Conservation (phyloP, 1,140 invertebrate species). For the Bactericera cockerelli region DNA sequence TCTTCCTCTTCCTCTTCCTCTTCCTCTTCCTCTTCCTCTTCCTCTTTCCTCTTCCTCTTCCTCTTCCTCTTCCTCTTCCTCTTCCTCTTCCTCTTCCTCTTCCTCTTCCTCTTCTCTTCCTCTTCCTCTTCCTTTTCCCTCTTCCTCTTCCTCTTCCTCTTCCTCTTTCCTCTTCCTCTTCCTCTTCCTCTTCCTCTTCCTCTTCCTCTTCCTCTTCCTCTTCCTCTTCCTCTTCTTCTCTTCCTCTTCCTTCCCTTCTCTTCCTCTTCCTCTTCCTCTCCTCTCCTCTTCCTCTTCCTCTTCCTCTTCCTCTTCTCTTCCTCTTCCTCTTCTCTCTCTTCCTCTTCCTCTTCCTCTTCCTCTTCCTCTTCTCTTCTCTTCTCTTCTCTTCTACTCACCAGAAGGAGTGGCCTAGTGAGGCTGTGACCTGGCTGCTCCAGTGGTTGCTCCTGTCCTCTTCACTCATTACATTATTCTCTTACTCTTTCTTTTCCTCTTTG, state of each 20-base stretch:
- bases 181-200: constrained; percentile 17
- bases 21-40: constrained; percentile 58
- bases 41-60: constrained; percentile 47
- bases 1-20: constrained; percentile 53
- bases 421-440: constrained; percentile 53
- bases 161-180: constrained; percentile 8
- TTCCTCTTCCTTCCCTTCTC: neutral
- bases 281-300: neutral
- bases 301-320: neutral
- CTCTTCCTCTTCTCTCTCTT: neutral
- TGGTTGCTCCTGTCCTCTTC: constrained; percentile 36
- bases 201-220: constrained; percentile 11
- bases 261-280: neutral
- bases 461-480: neutral
- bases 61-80: constrained; percentile 55
- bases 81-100: constrained; percentile 60
- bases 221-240: neutral
- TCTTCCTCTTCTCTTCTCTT: too few relatives aligned
- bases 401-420: constrained; percentile 59
- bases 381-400: too few relatives aligned
- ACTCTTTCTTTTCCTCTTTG: too few relatives aligned
- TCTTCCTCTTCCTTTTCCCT: neutral
- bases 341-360: too few relatives aligned
- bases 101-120: constrained; percentile 26
- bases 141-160: constrained; percentile 14